phyloP scores from a whole-genome alignment of 30 jellyfish, hydroid and myxozoan genomes.

The Cassiopea xamachana region DNA sequence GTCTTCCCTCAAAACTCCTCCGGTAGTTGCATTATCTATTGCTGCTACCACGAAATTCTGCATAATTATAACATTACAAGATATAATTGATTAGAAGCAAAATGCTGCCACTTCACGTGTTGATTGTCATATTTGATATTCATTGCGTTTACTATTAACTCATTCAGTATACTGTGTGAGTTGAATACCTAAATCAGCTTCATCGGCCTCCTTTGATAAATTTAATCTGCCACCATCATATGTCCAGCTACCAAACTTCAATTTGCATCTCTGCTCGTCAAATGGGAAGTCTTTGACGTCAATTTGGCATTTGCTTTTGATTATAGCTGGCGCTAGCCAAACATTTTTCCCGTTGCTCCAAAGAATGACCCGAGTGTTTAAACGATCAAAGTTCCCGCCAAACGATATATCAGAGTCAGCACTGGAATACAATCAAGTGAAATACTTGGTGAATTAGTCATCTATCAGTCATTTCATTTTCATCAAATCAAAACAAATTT shows the following conservation, averaged over 20 bases:
- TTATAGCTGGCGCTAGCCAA: conserved; percentile 85
- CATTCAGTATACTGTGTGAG: not conserved
- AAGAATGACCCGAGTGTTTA: conserved; percentile 71
- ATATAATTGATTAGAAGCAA: too few relatives aligned
- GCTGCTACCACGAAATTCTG: too few relatives aligned
- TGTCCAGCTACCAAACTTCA: conserved; percentile 87
- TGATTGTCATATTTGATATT: too few relatives aligned
- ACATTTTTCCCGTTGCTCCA: conserved; percentile 53
- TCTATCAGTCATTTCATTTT: not conserved
- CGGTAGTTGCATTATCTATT: too few relatives aligned
- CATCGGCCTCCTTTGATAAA: conserved; percentile 45
- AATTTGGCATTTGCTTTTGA: conserved; percentile 81
- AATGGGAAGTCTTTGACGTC: conserved; percentile 74
- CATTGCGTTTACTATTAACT: not conserved
- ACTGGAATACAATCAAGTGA: conserved; percentile 18
- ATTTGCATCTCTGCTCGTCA: conserved; percentile 74
- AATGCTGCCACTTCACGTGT: too few relatives aligned
- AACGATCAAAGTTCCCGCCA: conserved; percentile 81
- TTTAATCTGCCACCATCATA: conserved; percentile 73
- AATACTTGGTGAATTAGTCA: not conserved
- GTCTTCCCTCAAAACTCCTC: too few relatives aligned
- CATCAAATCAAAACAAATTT: not conserved
- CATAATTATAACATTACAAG: too few relatives aligned
- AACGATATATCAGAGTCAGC: conserved; percentile 78
- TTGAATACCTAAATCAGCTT: conserved; percentile 56